phyloP scores from a whole-genome alignment of 2,888 invertebrate genomes.

The Plusia festucae region DNA sequence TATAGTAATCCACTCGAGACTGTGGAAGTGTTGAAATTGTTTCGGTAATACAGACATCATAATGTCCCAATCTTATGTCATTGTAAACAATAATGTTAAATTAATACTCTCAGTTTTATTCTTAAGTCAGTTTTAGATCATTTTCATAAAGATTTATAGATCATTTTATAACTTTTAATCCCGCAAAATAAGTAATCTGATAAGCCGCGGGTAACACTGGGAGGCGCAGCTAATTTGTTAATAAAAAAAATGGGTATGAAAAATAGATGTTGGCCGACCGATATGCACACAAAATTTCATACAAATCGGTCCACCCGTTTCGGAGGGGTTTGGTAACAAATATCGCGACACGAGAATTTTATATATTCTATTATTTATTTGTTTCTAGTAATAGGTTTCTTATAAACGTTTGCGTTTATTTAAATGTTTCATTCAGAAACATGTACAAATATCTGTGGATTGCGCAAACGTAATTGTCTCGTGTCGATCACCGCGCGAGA shows the following conservation, averaged over 20 bases:
- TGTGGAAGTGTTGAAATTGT: slow-evolving; percentile 30
- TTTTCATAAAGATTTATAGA: background rate
- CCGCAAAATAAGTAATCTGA: too few species aligned
- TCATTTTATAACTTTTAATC: too few species aligned
- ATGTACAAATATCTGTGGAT: background rate
- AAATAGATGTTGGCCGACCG: too few species aligned
- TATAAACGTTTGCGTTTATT: background rate
- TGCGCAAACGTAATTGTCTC: slow-evolving; percentile 4
- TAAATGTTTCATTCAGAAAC: background rate
- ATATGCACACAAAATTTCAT: too few species aligned
- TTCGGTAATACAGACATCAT: background rate
- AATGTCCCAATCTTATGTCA: slow-evolving; percentile 4
- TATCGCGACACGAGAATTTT: too few species aligned
- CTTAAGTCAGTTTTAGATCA: background rate
- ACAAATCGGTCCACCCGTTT: too few species aligned
- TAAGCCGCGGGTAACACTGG: too few species aligned
- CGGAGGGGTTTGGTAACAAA: too few species aligned
- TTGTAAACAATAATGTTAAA: background rate
- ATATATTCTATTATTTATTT: too few species aligned
- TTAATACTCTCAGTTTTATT: background rate
- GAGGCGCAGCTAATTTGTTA: too few species aligned
- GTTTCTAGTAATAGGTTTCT: too few species aligned
- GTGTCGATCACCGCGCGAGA: background rate
- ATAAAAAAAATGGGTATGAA: too few species aligned
- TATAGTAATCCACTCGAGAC: slow-evolving; percentile 19